phyloP scores from a whole-genome alignment of 2,113 vertebrate genomes.

The Catharus bicknelli region DNA sequence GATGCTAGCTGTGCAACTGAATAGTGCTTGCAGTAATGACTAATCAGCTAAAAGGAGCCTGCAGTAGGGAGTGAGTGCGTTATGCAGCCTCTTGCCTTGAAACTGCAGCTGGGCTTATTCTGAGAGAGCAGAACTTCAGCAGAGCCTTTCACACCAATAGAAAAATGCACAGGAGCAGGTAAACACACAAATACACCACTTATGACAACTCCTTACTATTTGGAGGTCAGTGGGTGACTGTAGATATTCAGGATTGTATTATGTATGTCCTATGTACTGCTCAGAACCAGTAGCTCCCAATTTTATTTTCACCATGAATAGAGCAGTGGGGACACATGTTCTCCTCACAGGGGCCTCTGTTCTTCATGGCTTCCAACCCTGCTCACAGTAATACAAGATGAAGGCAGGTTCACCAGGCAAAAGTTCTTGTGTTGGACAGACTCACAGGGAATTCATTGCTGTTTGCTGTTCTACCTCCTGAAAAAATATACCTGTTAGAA shows the following conservation, averaged over 20 bases:
- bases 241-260: fast-evolving
- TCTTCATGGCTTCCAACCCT: not conserved
- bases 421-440: not conserved
- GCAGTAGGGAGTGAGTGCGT: not conserved
- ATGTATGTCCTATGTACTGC: fast-evolving
- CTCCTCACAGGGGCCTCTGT: fast-evolving
- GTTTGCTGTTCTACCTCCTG: not conserved
- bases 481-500: not conserved
- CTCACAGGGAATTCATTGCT: not conserved
- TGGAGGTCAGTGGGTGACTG: not conserved
- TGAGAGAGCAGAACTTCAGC: not conserved
- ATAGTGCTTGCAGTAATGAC: not conserved
- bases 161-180: not conserved
- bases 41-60: not conserved
- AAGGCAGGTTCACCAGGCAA: not conserved
- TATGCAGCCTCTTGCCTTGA: not conserved
- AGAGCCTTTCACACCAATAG: not conserved
- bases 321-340: not conserved
- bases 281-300: fast-evolving
- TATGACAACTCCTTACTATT: not conserved
- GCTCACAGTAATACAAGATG: fast-evolving
- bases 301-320: not conserved
- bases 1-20: not conserved
- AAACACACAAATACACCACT: not conserved
- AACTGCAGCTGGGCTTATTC: not conserved